These are phyloP conservation scores for Beaufortia kweichowensis DNA, from an alignment of 2,113 vertebrate species.

Conservation along the genomic window DNA sequence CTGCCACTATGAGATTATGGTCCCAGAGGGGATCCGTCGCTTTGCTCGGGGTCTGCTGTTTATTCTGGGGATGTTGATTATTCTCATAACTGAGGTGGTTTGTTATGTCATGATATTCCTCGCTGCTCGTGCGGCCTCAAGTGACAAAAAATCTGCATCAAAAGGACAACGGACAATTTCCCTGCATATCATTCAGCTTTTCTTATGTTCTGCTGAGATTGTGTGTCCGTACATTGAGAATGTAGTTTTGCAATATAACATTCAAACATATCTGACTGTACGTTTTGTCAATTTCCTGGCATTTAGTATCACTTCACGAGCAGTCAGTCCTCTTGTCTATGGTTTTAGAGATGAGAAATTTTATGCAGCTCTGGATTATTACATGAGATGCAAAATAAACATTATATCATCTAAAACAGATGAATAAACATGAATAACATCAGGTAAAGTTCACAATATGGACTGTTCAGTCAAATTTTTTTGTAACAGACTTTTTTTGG, in stretches of 20 bases:
- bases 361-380: constrained; percentile 23
- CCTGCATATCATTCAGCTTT: constrained; percentile 60
- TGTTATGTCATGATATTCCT: constrained; percentile 57
- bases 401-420: constrained; percentile 25
- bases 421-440: background rate
- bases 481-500: too few species aligned
- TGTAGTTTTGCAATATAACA: constrained; percentile 30
- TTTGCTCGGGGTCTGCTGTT: constrained; percentile 19
- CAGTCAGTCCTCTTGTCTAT: constrained; percentile 60
- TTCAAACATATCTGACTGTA: constrained; percentile 31
- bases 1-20: constrained; percentile 54
- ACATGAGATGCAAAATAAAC: constrained; percentile 45
- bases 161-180: constrained; percentile 58
- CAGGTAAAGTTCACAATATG: background rate
- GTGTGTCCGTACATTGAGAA: constrained; percentile 52
- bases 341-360: constrained; percentile 60
- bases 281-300: constrained; percentile 55
- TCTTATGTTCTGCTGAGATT: constrained; percentile 51
- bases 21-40: constrained; percentile 28
- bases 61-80: constrained; percentile 24
- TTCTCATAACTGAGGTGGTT: constrained; percentile 40
- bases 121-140: constrained; percentile 47
- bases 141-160: constrained; percentile 47
- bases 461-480: background rate
- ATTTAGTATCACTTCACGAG: constrained; percentile 55